Conservation (phyloP, 1,140 invertebrate species). For the Cotesia chilonis region DNA sequence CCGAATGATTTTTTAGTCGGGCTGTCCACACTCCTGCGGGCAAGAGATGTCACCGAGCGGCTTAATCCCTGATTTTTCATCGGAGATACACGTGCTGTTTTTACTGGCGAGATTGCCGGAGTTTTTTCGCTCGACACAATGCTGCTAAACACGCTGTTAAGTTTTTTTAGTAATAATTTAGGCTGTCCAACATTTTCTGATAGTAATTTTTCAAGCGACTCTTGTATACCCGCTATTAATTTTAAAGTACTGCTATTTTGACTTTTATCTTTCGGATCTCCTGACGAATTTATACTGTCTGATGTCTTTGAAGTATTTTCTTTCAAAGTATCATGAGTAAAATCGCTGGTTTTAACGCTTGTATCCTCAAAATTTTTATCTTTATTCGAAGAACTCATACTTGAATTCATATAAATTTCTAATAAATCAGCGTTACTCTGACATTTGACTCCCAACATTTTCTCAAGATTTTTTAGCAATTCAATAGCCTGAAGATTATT, state of each 20-base stretch:
- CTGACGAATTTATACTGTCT: too few relatives aligned
- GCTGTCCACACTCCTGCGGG: too few relatives aligned
- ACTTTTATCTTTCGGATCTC: too few relatives aligned
- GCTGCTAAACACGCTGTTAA: slow-evolving; percentile 22
- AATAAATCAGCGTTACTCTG: slow-evolving; percentile 54
- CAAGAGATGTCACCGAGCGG: too few relatives aligned
- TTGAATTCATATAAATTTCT: slow-evolving; percentile 43
- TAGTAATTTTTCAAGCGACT: slow-evolving; percentile 18
- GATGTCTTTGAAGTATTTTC: too few relatives aligned
- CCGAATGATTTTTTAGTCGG: too few relatives aligned
- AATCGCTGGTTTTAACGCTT: background rate
- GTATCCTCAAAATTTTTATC: slow-evolving; percentile 19
- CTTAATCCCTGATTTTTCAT: too few relatives aligned
- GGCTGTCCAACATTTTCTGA: slow-evolving; percentile 4
- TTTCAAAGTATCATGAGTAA: too few relatives aligned
- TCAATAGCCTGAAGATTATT: slow-evolving; percentile 53
- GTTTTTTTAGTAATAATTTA: slow-evolving; percentile 11
- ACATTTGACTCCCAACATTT: slow-evolving; percentile 52
- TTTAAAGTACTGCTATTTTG: background rate
- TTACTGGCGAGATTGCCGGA: background rate
- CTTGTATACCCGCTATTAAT: slow-evolving; percentile 17
- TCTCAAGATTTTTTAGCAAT: slow-evolving; percentile 56
- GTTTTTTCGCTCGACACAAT: background rate
- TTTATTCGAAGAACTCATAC: slow-evolving; percentile 42
- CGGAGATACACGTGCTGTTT: background rate